Conservation (phyloP, 2,113 vertebrate species). For the Crotophaga sulcirostris region DNA sequence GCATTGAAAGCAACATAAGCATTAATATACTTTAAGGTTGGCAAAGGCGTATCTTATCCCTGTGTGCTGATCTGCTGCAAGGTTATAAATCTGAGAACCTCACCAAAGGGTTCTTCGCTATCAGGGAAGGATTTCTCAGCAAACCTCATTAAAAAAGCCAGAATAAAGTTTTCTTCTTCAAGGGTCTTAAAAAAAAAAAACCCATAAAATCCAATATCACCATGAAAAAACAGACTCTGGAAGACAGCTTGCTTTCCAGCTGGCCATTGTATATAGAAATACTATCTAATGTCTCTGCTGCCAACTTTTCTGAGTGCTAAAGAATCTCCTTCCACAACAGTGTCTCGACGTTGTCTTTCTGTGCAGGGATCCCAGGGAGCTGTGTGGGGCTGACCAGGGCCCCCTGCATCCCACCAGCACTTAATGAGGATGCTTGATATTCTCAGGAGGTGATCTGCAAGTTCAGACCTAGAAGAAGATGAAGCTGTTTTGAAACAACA, state of each 20-base stretch:
- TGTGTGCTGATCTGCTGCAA: not conserved
- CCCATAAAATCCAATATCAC: not conserved
- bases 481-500: conserved; percentile 19
- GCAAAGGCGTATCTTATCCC: not conserved
- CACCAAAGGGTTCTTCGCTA: not conserved
- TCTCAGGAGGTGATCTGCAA: not conserved
- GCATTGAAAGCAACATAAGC: not conserved
- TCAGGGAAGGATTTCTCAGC: not conserved
- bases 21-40: not conserved
- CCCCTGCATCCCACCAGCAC: not conserved
- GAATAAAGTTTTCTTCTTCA: not conserved
- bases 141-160: not conserved
- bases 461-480: not conserved
- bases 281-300: not conserved
- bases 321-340: not conserved
- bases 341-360: not conserved
- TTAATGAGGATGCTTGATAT: not conserved
- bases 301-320: not conserved
- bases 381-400: not conserved
- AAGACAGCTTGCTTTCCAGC: not conserved
- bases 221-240: not conserved
- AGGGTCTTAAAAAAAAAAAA: not conserved
- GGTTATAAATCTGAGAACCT: not conserved
- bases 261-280: not conserved
- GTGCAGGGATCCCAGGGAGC: not conserved